Evolutionary conservation across 2,888 invertebrate species (phyloP).

Genomic region (Pristionchus maxplancki): DNA sequence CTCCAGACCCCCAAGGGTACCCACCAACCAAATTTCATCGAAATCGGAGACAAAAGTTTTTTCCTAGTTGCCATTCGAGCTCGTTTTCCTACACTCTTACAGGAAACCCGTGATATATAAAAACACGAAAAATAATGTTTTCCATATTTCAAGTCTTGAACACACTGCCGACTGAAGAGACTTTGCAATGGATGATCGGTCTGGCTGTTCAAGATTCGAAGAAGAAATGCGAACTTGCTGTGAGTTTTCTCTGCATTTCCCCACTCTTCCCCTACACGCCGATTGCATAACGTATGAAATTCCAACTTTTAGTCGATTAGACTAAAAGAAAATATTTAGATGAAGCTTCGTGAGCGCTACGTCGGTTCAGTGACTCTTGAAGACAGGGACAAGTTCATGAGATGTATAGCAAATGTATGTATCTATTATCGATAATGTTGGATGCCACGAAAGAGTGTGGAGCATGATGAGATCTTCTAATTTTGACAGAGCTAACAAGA

Average conservation of each 20-base stretch:
- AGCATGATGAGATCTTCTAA: no score
- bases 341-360: neutral
- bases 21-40: no score
- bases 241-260: neutral
- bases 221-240: neutral
- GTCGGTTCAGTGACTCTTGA: neutral
- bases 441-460: no score
- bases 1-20: no score
- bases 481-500: neutral
- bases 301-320: neutral
- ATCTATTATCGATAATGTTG: no score
- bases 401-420: neutral
- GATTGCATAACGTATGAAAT: no score
- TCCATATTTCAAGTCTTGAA: neutral
- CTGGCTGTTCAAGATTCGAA: neutral
- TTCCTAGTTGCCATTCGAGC: no score
- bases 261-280: no score
- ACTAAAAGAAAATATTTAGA: neutral
- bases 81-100: no score
- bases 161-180: neutral
- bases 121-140: no score
- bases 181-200: neutral
- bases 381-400: constrained; percentile 23
- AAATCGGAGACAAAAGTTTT: no score
- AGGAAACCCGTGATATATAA: no score